Conservation (phyloP, 2,888 invertebrate genomes). For the Apamea crenata region DNA sequence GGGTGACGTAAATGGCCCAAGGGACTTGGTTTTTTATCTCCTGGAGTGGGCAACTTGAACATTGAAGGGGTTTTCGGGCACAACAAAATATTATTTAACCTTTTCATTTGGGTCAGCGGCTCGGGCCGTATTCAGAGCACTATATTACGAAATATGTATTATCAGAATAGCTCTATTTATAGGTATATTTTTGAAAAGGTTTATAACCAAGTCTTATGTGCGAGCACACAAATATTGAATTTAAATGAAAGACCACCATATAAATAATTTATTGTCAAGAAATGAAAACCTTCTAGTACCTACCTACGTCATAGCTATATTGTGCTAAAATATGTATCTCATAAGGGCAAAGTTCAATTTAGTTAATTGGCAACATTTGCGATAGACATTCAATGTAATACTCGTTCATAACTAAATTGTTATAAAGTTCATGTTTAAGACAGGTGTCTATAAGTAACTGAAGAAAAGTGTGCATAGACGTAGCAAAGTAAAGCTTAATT, state of each 20-base stretch:
- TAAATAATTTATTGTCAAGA: background rate
- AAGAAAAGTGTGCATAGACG: constrained; percentile 10
- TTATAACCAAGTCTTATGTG: background rate
- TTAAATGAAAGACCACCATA: background rate
- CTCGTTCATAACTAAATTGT: constrained; percentile 5
- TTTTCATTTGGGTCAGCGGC: constrained; percentile 45
- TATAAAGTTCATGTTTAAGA: constrained; percentile 11
- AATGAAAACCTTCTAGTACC: constrained; percentile 8
- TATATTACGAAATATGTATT: constrained; percentile 34
- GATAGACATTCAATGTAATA: constrained; percentile 24
- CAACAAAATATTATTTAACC: constrained; percentile 59
- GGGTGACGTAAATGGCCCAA: constrained; percentile 78
- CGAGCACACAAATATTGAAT: background rate
- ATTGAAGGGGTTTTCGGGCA: constrained; percentile 59
- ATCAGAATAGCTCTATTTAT: constrained; percentile 11
- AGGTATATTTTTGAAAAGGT: background rate
- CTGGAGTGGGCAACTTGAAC: constrained; percentile 60
- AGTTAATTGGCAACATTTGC: constrained; percentile 12
- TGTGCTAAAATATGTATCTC: constrained; percentile 26
- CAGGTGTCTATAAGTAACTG: constrained; percentile 1
- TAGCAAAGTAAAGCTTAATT: constrained; percentile 1
- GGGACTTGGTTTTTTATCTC: constrained; percentile 75
- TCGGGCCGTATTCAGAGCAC: constrained; percentile 15
- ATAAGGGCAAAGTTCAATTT: constrained; percentile 16
- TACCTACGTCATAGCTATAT: constrained; percentile 11